Evolutionary conservation across 2,888 invertebrate genomes (phyloP).

Genomic region (Oeneis ivallda): DNA sequence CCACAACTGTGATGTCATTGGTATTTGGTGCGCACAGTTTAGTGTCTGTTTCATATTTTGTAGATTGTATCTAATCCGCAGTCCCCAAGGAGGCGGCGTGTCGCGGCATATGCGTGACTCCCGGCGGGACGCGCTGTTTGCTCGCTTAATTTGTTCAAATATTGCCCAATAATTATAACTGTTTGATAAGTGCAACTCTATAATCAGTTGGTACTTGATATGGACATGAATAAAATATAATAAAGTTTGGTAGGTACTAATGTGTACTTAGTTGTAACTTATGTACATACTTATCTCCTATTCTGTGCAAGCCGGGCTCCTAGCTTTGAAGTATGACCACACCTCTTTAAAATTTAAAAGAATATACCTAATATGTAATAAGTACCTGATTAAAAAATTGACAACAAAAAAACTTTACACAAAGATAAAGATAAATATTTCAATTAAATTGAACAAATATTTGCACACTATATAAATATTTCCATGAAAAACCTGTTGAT

Average conservation of each 20-base stretch:
- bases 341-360: no score
- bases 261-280: no score
- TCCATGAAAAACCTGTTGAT: no score
- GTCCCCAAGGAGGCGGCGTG: background rate
- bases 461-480: no score
- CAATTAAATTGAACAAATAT: no score
- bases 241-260: background rate
- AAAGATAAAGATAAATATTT: no score
- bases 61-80: conserved; percentile 1
- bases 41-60: background rate
- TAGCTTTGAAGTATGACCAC: no score
- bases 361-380: no score
- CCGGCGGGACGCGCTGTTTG: conserved; percentile 43
- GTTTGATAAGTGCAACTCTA: conserved; percentile 35
- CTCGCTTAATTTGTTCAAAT: conserved; percentile 48
- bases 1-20: background rate
- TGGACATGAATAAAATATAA: background rate
- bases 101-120: conserved; percentile 40
- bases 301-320: no score
- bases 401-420: no score
- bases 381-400: no score
- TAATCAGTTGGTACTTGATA: background rate
- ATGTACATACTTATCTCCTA: no score
- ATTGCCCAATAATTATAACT: conserved; percentile 46
- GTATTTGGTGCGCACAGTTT: background rate